Percentiles rank a stretch among this genome's conserved stretches.
Evolutionary conservation across 2,797 vertebrate genomes (phyloP).

Genomic region (Girardinus metallicus): DNA sequence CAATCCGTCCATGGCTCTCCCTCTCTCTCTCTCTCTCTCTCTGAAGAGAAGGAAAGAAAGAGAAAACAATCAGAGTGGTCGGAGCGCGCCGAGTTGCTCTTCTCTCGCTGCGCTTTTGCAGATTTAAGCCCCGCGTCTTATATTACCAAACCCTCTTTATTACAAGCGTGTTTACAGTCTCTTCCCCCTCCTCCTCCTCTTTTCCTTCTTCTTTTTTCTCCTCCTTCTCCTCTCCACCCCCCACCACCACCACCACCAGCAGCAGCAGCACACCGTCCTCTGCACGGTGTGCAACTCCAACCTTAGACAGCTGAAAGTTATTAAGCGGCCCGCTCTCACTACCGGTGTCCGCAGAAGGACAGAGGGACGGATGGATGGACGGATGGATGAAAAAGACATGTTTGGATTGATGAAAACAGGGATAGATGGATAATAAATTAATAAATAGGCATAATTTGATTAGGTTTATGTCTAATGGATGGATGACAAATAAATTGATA

Average conservation of each 20-base stretch:
- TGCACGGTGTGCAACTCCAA: constrained; percentile 62
- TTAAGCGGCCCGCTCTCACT: constrained; percentile 76
- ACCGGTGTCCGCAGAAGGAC: constrained; percentile 64
- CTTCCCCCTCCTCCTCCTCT: constrained; percentile 62
- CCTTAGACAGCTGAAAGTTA: constrained; percentile 84
- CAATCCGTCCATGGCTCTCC: constrained; percentile 24
- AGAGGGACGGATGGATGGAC: not conserved
- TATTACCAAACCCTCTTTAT: constrained; percentile 81
- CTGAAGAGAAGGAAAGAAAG: constrained; percentile 1
- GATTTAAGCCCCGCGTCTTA: constrained; percentile 78
- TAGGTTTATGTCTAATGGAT: no score
- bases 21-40: constrained; percentile 1
- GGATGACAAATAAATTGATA: not conserved
- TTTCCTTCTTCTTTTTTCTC: constrained; percentile 1
- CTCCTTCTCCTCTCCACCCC: constrained; percentile 20
- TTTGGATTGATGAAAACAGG: no score
- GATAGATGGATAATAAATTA: no score
- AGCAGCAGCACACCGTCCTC: constrained; percentile 40
- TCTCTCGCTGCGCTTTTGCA: constrained; percentile 38
- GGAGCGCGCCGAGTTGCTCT: constrained; percentile 44
- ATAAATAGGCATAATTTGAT: no score
- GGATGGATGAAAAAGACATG: not conserved
- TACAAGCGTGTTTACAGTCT: constrained; percentile 83
- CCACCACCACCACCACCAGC: constrained; percentile 34
- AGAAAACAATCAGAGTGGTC: no score